Base-by-base conservation (phyloP, 2,113 vertebrate species). In the Rhineura floridana region DNA sequence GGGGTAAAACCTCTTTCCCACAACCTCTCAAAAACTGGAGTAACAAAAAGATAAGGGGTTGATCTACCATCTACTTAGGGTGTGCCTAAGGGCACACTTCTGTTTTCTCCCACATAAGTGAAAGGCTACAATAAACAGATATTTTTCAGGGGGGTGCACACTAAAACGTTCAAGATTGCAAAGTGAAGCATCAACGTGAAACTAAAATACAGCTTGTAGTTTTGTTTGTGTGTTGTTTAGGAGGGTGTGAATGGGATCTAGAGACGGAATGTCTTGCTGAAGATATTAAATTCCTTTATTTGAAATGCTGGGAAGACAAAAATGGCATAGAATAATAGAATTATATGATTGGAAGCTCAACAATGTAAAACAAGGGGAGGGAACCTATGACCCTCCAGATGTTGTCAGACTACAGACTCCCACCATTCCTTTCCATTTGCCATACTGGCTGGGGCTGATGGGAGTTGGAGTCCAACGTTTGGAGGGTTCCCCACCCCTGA, bases 261-360 rank as follows among this genome's bases (percentile, higher is more conserved):
- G 23, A 19, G 11, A 36, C 48, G 42, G 23, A 75, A 23, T 9
- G 11, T 30, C 1, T 12, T 19, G 0, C 6, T 19, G 11, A 59
- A 52, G n/a, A 12, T 67, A 84, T 75, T 73, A 3, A 76, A 89
- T 73, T 48, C 59, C 63, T 78, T 11, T 10, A 0, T 0, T 42
- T 0, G 23, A 75, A 42, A 59, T n/a, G 21, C 13, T 44, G 1
- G 44, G 63, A 0, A 1, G 9, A 15, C 15, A 69, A 42, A 6
- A 73, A 50, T 23, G 13, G 55, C 46, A 55, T 65, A 19, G 55
- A 86, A 81, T 17, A 48, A 44, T 39, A 42, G 39, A 76, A 52
- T 48, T 50, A 10, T 48, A 23, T 9, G 0, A 12, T 44, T 36
- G 33, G 17, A 55, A 28, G 19, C 13, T 17, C 48, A 36, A 36